Evolutionary conservation across 2,888 invertebrate species (phyloP).

Genomic region (Notodonta dromedarius): DNA sequence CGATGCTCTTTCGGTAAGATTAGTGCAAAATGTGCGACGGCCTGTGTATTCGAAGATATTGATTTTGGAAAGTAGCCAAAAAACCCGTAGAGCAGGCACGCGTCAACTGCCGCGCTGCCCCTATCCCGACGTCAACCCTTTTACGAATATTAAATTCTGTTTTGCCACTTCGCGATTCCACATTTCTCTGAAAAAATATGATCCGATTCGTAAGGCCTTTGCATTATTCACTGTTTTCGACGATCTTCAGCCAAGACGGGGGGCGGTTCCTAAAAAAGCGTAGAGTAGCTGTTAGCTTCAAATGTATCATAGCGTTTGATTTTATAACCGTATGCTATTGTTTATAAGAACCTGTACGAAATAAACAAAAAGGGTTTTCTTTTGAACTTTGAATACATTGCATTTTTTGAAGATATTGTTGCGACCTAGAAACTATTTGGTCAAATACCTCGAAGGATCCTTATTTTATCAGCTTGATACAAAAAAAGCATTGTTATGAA

Average conservation of each 20-base stretch:
- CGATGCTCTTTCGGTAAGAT: conserved; percentile 66
- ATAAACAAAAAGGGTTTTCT: conserved; percentile 10
- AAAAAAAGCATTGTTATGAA: too few relatives aligned
- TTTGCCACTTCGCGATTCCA: conserved; percentile 82
- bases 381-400: conserved; percentile 12
- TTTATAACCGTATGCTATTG: conserved; percentile 12
- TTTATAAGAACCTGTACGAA: conserved; percentile 1
- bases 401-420: conserved; percentile 50
- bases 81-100: conserved; percentile 79
- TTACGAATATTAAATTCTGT: conserved; percentile 85
- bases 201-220: conserved; percentile 70
- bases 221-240: conserved; percentile 72
- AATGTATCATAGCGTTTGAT: conserved; percentile 21
- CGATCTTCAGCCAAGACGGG: conserved; percentile 41
- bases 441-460: too few relatives aligned
- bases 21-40: conserved; percentile 79
- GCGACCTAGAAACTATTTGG: too few relatives aligned
- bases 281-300: conserved; percentile 17
- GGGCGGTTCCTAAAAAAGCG: conserved; percentile 29
- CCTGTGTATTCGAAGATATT: conserved; percentile 79
- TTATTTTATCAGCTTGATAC: too few relatives aligned
- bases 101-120: conserved; percentile 81
- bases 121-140: conserved; percentile 81
- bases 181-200: conserved; percentile 75
- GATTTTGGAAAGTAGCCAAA: conserved; percentile 83